These are phyloP conservation scores for Bombyx mandarina DNA, from an alignment of 1,140 invertebrate species.

Conservation along the genomic window DNA sequence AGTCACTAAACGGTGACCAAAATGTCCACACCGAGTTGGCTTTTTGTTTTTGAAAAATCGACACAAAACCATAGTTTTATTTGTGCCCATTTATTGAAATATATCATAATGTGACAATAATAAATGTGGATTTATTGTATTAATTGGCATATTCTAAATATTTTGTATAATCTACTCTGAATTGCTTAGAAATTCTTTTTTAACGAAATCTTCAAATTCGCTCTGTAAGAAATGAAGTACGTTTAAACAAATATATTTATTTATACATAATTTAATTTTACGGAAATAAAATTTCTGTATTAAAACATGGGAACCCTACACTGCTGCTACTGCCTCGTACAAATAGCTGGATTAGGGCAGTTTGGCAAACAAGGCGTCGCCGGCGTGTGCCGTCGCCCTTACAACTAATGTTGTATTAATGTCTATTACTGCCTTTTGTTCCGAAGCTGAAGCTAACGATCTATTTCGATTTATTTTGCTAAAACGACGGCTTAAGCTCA, in stretches of 20 bases:
- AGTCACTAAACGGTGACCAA: slow-evolving; percentile 40
- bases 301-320: slow-evolving; percentile 22
- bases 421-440: slow-evolving; percentile 63
- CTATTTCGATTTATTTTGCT: slow-evolving; percentile 55
- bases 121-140: too few species aligned
- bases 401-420: slow-evolving; percentile 66
- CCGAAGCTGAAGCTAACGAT: slow-evolving; percentile 36
- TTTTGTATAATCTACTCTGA: too few species aligned
- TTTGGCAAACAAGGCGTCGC: slow-evolving; percentile 69
- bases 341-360: slow-evolving; percentile 70
- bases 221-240: background rate
- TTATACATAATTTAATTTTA: background rate
- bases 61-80: background rate
- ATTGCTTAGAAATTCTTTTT: background rate
- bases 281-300: background rate
- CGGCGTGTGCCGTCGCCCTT: slow-evolving; percentile 50
- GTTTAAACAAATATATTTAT: background rate
- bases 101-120: too few species aligned
- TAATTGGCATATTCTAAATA: too few species aligned
- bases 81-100: background rate
- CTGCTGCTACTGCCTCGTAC: slow-evolving; percentile 18
- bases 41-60: background rate
- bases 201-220: background rate
- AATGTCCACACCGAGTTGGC: background rate
- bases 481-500: slow-evolving; percentile 53